Evolutionary conservation across 2,797 vertebrate genomes (phyloP), one percentile per base, ranked within the genome.

Genomic region (Sandelia bainsii): DNA sequence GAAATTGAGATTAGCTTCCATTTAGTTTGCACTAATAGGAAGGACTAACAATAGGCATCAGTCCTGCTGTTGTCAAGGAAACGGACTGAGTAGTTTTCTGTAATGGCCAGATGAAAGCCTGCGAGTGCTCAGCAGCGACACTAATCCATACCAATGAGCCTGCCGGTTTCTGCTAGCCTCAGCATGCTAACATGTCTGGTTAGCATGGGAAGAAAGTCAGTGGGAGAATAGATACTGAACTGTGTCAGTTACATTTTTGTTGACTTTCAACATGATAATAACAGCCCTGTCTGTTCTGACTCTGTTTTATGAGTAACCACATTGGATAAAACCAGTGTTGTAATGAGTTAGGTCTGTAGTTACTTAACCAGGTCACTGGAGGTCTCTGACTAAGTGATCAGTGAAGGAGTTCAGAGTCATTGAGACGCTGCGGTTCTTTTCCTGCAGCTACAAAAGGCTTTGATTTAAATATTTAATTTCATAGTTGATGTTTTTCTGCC

Each of bases 1-100:
- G 65, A 56, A 25, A 57, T 59, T 52, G 20, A 87, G 80, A 79
- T 87, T 76, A 81, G 74, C 69, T 57, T 69, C 48, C 62, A 87
- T 65, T 83, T 79, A 65, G 75, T 79, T 79, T 60, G 46, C 70
- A 23, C 66, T 77, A 69, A 80, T 68, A 57, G 59, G 62, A 75
- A 62, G 8, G 52, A 51, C 85, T 84, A 89, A 87, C 88, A 87
- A 88, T 84, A 85, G 81, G 72, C 68, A 84, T 91, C 90, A 83
- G 87, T 89, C 87, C 85, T 88, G 87, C 78, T 60, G 88, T 90
- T 80, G 89, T 88, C 89, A 84, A 77, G 90, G 89, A 81, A 87
- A 91, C 78, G 9, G 80, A 42, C 65, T 68, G 81, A 88, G 79
- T 72, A 57, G 87, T 67, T 84, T 85, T 85, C 83, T 79, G 81